Evolutionary conservation across 2,797 vertebrate genomes (phyloP).

Genomic region (Lepus oiostolus): DNA sequence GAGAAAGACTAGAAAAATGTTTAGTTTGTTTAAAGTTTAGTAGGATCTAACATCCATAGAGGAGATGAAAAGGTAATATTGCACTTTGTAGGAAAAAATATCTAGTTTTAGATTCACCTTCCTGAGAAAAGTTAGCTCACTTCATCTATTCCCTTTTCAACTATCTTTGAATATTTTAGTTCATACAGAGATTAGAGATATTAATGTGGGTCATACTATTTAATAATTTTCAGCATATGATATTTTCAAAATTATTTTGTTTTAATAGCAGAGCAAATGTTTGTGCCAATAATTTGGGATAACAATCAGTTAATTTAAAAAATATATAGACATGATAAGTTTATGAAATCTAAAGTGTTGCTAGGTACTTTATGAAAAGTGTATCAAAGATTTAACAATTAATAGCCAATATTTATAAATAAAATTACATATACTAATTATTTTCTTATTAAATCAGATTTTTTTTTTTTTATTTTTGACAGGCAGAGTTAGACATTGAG

Average conservation of each 20-base stretch:
- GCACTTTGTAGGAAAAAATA: not conserved
- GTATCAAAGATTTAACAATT: not conserved
- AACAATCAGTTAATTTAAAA: not conserved
- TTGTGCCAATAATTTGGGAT: not conserved
- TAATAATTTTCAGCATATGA: not conserved
- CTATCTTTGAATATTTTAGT: not conserved
- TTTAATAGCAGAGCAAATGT: not conserved
- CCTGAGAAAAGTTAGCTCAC: not conserved
- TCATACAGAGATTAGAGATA: not conserved
- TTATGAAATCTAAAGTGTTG: not conserved
- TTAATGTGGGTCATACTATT: not conserved
- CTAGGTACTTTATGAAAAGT: not conserved
- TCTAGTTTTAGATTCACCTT: not conserved
- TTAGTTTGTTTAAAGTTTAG: not conserved
- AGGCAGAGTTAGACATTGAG: no score
- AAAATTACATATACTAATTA: not conserved
- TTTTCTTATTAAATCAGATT: not conserved
- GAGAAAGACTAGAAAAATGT: not conserved
- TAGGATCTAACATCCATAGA: not conserved
- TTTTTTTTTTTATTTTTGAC: no score
- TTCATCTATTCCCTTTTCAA: conserved; percentile 34
- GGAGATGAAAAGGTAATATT: not conserved
- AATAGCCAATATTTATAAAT: not conserved
- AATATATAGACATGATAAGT: not conserved
- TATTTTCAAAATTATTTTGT: not conserved